phyloP scores from a whole-genome alignment of 2,888 invertebrate species.

The Ochropleura plecta region DNA sequence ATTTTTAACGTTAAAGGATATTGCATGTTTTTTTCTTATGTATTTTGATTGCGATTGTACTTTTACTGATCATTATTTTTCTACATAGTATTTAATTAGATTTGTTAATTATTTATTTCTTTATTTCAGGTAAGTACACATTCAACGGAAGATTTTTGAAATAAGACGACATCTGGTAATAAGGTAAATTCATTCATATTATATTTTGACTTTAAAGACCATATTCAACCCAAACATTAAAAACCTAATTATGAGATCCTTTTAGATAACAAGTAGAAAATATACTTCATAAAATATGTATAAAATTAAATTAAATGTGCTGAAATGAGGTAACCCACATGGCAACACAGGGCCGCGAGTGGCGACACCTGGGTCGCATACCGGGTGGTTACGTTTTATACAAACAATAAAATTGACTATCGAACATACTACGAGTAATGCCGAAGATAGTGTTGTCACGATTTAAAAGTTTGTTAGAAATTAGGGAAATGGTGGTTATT shows the following conservation, averaged over 20 bases:
- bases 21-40: not conserved
- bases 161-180: not conserved
- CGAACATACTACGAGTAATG: too few relatives aligned
- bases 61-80: not conserved
- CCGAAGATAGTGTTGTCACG: too few relatives aligned
- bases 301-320: too few relatives aligned
- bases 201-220: not conserved
- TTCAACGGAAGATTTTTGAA: not conserved
- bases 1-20: conserved; percentile 10
- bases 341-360: too few relatives aligned
- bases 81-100: not conserved
- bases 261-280: too few relatives aligned
- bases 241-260: not conserved
- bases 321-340: too few relatives aligned
- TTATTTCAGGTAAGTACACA: conserved; percentile 68
- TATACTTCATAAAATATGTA: too few relatives aligned
- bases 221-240: not conserved
- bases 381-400: too few relatives aligned
- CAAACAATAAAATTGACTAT: too few relatives aligned
- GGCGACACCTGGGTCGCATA: too few relatives aligned
- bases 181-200: conserved; percentile 23
- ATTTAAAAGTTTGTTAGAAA: too few relatives aligned
- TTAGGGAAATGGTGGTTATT: too few relatives aligned
- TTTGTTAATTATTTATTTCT: conserved; percentile 21
- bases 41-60: conserved; percentile 21